These are phyloP conservation scores for Erebia ligea DNA, from an alignment of 2,888 invertebrate genomes.

Conservation along the genomic window DNA sequence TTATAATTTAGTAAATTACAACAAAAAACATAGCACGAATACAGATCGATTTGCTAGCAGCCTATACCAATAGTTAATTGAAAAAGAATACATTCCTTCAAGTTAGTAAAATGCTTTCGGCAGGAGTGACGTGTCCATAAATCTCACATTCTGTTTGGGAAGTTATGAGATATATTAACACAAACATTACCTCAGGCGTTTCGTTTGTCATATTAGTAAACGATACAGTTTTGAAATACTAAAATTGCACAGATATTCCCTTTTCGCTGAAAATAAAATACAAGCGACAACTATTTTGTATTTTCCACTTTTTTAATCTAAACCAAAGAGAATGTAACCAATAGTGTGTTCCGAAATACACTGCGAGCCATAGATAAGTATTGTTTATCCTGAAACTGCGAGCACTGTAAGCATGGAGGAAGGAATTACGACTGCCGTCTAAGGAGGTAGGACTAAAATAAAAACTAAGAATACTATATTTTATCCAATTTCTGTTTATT, in stretches of 20 bases:
- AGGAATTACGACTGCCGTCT: too few relatives aligned
- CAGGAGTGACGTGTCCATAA: conserved; percentile 55
- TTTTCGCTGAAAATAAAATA: background rate
- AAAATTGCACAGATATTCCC: background rate
- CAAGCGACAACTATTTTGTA: background rate
- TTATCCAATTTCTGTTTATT: too few relatives aligned
- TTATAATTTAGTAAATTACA: background rate
- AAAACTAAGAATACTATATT: too few relatives aligned
- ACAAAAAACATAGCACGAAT: background rate
- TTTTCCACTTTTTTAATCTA: too few relatives aligned
- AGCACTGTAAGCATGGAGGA: too few relatives aligned
- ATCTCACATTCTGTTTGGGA: conserved; percentile 10
- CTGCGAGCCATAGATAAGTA: too few relatives aligned
- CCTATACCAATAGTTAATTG: background rate
- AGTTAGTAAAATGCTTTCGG: background rate
- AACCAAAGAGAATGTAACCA: too few relatives aligned
- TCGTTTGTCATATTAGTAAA: conserved; percentile 56
- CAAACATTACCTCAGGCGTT: conserved; percentile 63
- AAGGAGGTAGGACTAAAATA: too few relatives aligned
- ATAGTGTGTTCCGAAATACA: too few relatives aligned
- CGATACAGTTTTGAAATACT: background rate
- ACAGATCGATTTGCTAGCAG: background rate
- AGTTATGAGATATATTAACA: conserved; percentile 17
- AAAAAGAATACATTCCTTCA: conserved; percentile 2
- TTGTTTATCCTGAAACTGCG: too few relatives aligned